Evolutionary conservation across 2,888 invertebrate genomes (phyloP).

Genomic region (Netelia melanura): DNA sequence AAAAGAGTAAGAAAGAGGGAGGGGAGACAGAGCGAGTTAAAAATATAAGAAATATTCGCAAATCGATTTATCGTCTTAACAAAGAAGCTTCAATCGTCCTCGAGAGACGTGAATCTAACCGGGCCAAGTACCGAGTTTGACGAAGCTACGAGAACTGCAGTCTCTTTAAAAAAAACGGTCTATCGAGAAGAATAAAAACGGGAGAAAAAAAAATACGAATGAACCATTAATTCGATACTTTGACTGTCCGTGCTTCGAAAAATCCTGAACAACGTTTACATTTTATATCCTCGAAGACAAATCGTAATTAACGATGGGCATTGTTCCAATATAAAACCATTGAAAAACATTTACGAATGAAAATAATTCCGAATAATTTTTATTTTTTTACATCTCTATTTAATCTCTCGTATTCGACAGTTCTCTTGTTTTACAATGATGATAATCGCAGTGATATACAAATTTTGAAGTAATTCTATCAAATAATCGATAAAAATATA

Average conservation of each 20-base stretch:
- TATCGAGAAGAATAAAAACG: neutral
- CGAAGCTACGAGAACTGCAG: slow-evolving; percentile 12
- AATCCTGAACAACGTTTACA: neutral
- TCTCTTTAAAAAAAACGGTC: slow-evolving; percentile 10
- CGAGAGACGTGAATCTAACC: slow-evolving; percentile 16
- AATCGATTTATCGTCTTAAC: slow-evolving; percentile 33
- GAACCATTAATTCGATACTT: neutral
- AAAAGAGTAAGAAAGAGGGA: neutral
- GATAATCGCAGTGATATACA: no score
- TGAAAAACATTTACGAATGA: no score
- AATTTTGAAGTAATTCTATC: no score
- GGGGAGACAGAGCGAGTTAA: neutral
- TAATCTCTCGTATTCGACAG: no score
- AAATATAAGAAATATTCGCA: slow-evolving; percentile 7
- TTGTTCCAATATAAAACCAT: no score
- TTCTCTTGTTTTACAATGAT: no score
- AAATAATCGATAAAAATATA: no score
- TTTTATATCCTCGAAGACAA: no score
- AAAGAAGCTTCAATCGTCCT: slow-evolving; percentile 17
- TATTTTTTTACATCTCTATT: no score
- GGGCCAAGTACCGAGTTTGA: slow-evolving; percentile 24
- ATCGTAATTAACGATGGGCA: no score
- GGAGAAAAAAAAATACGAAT: neutral
- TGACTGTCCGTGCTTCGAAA: neutral
- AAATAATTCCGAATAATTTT: no score